A percentile compares a stretch with the other conserved stretches of the same genome.
Conservation (phyloP, 2,888 invertebrate species). For the Drosophila paramelanica region DNA sequence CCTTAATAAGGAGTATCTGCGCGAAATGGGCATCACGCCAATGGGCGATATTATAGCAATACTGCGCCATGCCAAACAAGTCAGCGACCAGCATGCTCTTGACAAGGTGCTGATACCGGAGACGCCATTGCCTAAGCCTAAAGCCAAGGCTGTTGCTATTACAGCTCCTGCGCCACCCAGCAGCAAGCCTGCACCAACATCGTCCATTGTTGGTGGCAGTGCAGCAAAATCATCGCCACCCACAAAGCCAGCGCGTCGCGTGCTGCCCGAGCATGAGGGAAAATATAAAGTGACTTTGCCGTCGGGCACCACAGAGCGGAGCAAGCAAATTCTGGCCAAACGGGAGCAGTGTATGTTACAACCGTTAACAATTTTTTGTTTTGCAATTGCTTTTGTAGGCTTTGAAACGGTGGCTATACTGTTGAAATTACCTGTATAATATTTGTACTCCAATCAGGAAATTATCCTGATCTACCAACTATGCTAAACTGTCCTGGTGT, state of each 20-base stretch:
- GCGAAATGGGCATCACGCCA: slow-evolving; percentile 93
- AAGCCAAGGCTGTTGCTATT: slow-evolving; percentile 1
- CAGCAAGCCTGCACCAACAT: slow-evolving; percentile 32
- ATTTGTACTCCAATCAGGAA: background rate
- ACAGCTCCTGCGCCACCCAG: slow-evolving; percentile 23
- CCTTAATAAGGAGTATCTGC: slow-evolving; percentile 93
- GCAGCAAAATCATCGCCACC: slow-evolving; percentile 58
- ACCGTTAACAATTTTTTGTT: too few species aligned
- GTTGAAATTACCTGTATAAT: too few species aligned
- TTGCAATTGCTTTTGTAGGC: background rate
- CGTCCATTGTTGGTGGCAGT: background rate
- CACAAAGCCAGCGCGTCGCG: slow-evolving; percentile 82
- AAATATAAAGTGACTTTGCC: slow-evolving; percentile 87
- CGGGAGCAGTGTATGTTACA: slow-evolving; percentile 82
- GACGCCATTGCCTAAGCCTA: slow-evolving; percentile 82
- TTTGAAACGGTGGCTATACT: too few species aligned
- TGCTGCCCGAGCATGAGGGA: slow-evolving; percentile 86
- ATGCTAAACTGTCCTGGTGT: background rate
- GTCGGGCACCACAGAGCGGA: slow-evolving; percentile 86
- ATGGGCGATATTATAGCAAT: slow-evolving; percentile 90
- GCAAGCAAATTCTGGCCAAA: slow-evolving; percentile 85
- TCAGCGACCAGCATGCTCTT: slow-evolving; percentile 87
- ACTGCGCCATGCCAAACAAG: slow-evolving; percentile 88
- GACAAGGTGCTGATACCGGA: slow-evolving; percentile 87
- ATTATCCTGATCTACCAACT: background rate